Evolutionary conservation across 1,140 invertebrate species (phyloP).

Genomic region (Aleiodes sp.): DNA sequence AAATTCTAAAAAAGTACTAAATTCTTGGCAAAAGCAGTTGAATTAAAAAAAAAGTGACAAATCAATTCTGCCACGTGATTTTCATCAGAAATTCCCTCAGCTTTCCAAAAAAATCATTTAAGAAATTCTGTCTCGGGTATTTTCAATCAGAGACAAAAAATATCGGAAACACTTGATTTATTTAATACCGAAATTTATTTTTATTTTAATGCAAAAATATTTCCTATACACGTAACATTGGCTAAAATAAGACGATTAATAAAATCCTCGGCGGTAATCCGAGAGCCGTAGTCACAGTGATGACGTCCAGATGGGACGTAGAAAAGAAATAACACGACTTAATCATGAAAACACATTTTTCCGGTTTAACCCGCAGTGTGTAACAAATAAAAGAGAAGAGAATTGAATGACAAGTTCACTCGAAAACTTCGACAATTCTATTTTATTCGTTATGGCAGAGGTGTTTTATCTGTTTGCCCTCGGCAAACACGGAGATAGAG

Average conservation of each 20-base stretch:
- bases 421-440: too few species aligned
- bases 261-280: neutral
- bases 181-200: neutral
- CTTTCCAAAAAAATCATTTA: too few species aligned
- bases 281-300: neutral
- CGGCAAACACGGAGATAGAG: neutral
- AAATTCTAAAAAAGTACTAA: too few species aligned
- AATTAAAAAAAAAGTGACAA: too few species aligned
- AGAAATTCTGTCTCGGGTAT: too few species aligned
- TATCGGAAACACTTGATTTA: too few species aligned
- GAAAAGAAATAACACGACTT: neutral
- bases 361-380: neutral
- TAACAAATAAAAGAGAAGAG: too few species aligned
- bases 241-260: neutral
- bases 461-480: neutral
- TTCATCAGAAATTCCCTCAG: too few species aligned
- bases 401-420: neutral
- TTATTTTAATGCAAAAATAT: neutral
- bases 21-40: too few species aligned
- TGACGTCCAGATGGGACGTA: neutral
- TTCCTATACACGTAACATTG: neutral
- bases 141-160: too few species aligned
- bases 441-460: too few species aligned
- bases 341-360: neutral
- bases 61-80: too few species aligned